Percentiles rank a stretch among this genome's conserved stretches.
These are phyloP conservation scores for Barnardius zonarius DNA, from an alignment of 2,113 vertebrate species.

Conservation along the genomic window DNA sequence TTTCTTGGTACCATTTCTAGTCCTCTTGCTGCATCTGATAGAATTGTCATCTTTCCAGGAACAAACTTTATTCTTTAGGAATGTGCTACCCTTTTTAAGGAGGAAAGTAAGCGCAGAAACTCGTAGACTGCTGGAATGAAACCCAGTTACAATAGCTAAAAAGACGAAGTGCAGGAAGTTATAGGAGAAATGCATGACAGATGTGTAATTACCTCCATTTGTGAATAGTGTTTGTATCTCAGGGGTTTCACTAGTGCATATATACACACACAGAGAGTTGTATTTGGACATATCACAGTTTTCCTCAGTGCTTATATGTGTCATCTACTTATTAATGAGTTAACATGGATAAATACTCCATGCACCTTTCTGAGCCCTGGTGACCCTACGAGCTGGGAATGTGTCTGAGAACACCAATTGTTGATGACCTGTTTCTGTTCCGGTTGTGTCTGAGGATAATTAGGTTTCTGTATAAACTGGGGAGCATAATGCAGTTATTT, in stretches of 20 bases:
- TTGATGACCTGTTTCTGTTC: neutral
- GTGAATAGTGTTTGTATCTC: neutral
- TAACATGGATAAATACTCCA: neutral
- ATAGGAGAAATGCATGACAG: neutral
- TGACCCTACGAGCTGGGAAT: neutral
- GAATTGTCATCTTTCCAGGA: neutral
- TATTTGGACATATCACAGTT: neutral
- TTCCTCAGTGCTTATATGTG: neutral
- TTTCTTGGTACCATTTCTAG: neutral
- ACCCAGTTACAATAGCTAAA: neutral
- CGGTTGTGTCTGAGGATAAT: neutral
- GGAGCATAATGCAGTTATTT: neutral
- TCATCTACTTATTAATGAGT: neutral
- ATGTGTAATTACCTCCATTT: neutral
- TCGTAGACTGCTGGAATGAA: neutral
- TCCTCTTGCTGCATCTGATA: neutral
- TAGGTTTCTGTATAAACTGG: neutral
- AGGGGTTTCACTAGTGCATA: neutral
- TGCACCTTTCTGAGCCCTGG: neutral
- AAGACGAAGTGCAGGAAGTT: neutral
- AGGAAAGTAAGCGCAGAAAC: neutral
- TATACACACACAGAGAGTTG: fast-evolving
- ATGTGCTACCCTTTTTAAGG: neutral
- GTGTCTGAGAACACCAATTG: neutral
- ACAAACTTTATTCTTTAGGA: neutral